A percentile compares a stretch with the other conserved stretches of the same genome.
Evolutionary conservation across 2,797 vertebrate species (phyloP).

Genomic region (Gallinago nigripennis): DNA sequence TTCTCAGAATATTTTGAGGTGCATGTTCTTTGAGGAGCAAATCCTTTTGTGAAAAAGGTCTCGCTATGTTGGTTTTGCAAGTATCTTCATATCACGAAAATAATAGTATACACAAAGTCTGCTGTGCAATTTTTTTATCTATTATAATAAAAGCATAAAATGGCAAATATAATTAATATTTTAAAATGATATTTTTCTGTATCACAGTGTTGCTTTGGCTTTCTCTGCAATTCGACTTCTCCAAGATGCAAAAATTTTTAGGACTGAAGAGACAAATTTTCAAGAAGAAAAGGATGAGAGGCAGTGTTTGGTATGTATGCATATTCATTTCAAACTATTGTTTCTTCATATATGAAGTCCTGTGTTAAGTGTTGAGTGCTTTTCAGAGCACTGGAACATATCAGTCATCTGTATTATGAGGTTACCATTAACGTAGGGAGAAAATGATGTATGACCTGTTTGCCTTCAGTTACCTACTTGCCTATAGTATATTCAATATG

Average conservation of each 20-base stretch:
- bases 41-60: not conserved
- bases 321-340: not conserved
- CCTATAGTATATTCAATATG: not conserved
- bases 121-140: not conserved
- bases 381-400: not conserved
- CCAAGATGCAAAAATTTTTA: conserved; percentile 80
- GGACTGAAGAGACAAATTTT: not conserved
- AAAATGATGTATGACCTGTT: not conserved
- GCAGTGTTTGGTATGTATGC: conserved; percentile 51
- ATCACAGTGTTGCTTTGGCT: conserved; percentile 81
- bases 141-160: not conserved
- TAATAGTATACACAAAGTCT: not conserved
- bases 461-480: not conserved
- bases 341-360: not conserved
- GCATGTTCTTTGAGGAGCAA: not conserved
- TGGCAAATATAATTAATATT: not conserved
- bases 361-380: not conserved
- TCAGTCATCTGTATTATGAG: not conserved
- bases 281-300: not conserved
- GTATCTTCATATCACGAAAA: not conserved
- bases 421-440: not conserved
- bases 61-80: not conserved
- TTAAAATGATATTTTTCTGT: not conserved
- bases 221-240: conserved; percentile 84
- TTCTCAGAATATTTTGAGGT: not conserved